A percentile compares a stretch with the other conserved stretches of the same genome.
These are phyloP conservation scores for Meta bourneti DNA, from an alignment of 2,888 invertebrate genomes.

Conservation along the genomic window DNA sequence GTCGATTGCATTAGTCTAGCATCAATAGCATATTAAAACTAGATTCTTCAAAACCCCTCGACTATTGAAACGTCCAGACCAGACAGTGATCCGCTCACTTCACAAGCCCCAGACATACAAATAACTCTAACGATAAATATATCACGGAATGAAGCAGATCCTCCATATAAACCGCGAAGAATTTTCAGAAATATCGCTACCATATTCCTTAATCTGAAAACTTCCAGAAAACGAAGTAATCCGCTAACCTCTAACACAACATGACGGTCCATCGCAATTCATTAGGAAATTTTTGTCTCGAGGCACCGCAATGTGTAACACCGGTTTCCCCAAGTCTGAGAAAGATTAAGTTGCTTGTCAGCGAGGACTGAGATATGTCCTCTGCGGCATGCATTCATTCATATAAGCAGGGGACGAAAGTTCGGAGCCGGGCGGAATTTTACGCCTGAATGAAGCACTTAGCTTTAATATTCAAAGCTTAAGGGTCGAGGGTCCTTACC, in stretches of 20 bases:
- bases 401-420: background rate
- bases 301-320: background rate
- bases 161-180: no score
- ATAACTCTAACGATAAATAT: no score
- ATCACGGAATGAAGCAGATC: no score
- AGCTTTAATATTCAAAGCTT: slow-evolving; percentile 30
- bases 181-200: background rate
- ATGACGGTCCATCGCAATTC: background rate
- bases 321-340: background rate
- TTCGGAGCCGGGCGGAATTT: background rate
- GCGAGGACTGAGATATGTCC: background rate
- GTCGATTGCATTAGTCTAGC: no score
- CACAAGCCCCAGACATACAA: no score
- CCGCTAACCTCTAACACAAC: background rate
- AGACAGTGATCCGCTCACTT: no score
- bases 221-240: background rate
- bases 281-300: slow-evolving; percentile 5
- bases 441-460: background rate
- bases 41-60: no score
- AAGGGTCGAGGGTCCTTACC: background rate
- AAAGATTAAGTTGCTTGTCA: slow-evolving; percentile 11
- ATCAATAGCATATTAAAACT: no score
- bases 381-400: background rate
- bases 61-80: no score
- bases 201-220: background rate